Percentiles rank a stretch among this genome's conserved stretches.
Evolutionary conservation across 2,888 invertebrate species (phyloP).

Genomic region (Tetropium fuscum): DNA sequence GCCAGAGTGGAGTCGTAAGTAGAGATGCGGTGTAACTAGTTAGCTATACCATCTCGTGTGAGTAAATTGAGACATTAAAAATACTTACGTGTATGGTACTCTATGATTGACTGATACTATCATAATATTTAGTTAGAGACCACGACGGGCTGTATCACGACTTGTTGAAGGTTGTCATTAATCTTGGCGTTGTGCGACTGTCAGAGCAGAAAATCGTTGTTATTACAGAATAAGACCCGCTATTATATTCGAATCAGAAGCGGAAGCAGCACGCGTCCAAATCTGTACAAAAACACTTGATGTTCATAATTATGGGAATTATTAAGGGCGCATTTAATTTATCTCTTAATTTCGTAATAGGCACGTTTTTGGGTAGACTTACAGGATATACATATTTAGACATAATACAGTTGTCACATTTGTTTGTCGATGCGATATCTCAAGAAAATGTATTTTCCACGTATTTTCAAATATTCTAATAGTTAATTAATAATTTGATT

Average conservation of each 20-base stretch:
- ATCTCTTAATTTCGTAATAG: not conserved
- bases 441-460: no score
- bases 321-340: conserved; percentile 2
- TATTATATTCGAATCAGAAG: conserved; percentile 47
- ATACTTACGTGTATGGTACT: conserved; percentile 12
- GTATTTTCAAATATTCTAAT: no score
- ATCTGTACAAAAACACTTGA: conserved; percentile 16
- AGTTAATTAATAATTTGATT: no score
- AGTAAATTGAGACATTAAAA: no score
- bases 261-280: conserved; percentile 36
- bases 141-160: conserved; percentile 32
- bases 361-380: no score
- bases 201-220: conserved; percentile 41
- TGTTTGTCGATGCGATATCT: no score
- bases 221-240: conserved; percentile 41
- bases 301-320: conserved; percentile 26
- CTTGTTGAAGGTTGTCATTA: conserved; percentile 36
- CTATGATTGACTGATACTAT: conserved; percentile 25
- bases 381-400: no score
- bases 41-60: no score
- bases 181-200: conserved; percentile 42
- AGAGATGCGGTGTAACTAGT: no score
- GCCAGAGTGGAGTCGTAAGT: no score
- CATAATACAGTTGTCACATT: no score
- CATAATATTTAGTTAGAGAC: conserved; percentile 28